These are phyloP conservation scores for Diorhabda sublineata DNA, from an alignment of 1,140 invertebrate species.

Conservation along the genomic window DNA sequence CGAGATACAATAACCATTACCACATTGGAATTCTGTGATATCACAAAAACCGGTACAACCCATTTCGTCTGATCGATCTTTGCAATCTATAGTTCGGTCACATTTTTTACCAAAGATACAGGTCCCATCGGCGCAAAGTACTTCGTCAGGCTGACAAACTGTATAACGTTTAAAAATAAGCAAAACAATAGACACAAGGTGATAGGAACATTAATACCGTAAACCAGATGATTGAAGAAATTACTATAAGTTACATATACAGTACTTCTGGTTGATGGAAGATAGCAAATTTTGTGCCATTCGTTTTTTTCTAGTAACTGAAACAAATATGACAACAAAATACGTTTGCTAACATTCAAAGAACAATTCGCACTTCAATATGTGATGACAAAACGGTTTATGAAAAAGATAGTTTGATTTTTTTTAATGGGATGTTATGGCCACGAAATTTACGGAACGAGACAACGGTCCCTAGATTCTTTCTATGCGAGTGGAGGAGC, in stretches of 20 bases:
- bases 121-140: conserved; percentile 58
- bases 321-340: no score
- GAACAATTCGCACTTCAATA: neutral
- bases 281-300: no score
- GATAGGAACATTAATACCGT: no score
- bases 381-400: neutral
- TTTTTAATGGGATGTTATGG: no score
- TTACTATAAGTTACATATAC: no score
- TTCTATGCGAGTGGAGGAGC: no score
- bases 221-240: no score
- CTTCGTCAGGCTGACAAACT: conserved; percentile 54
- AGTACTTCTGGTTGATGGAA: no score
- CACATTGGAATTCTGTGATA: conserved; percentile 57
- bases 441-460: no score
- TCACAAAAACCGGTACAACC: conserved; percentile 51
- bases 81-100: conserved; percentile 50
- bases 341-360: neutral
- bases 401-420: neutral
- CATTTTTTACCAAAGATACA: conserved; percentile 54
- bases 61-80: conserved; percentile 54
- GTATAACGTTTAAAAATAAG: neutral
- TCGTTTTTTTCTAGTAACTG: no score
- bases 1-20: conserved; percentile 49
- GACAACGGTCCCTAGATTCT: no score
- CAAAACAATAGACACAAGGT: no score